Base-by-base conservation (phyloP, 1,140 invertebrate genomes). In the Megalopta genalis region DNA sequence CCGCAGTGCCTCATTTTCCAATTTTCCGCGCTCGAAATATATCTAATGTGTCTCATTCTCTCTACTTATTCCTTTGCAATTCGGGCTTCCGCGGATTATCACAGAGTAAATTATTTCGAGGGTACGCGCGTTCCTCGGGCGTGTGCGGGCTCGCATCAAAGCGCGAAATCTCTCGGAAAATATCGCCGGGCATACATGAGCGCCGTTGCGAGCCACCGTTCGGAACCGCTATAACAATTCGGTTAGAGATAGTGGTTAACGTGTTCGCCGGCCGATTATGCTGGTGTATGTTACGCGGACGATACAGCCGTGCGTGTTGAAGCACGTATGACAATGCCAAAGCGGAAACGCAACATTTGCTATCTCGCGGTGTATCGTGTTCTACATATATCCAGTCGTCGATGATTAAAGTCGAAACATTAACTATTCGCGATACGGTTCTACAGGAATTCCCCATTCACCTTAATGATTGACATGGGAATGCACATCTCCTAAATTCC, bases 401-500 rank as follows among this genome's bases (percentile, higher is more conserved):
- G 25, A 37, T 64, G 74, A 68, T 76, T 68, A 68, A 76, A 76
- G 74, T 76, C 65, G 65, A 46, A 57, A 57, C 54, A n/a, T n/a
- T 57, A 57, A 57, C 18, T n/a, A n/a, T 57, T 46, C 54, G 54
- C 54, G 54, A 57, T 57, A 57, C 21, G 21, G n/a, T 18, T 57
- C 49, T 7, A 21, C 49, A 21, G 49, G 49, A 18, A 54, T 54
- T 21, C 16, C 8, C 54, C 54, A 9, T 57, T 57, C n/a, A 57
- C 18, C 21, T n/a, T 57, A 7, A n/a, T 57, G n/a, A 57, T 57
- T 57, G 54, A 57, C 18, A n/a, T 2, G 21, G 18, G n/a, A 57
- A 57, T n/a, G 21, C 8, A 6, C 8, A 6, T 21, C 8, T 52
- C 18, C 3, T 25, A 25, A 12, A 21, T 21, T 65, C 37, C 7